A percentile compares a stretch with the other conserved stretches of the same genome.
These are phyloP conservation scores for Heterohyrax brucei DNA, from an alignment of 2,797 vertebrate species.

Conservation along the genomic window DNA sequence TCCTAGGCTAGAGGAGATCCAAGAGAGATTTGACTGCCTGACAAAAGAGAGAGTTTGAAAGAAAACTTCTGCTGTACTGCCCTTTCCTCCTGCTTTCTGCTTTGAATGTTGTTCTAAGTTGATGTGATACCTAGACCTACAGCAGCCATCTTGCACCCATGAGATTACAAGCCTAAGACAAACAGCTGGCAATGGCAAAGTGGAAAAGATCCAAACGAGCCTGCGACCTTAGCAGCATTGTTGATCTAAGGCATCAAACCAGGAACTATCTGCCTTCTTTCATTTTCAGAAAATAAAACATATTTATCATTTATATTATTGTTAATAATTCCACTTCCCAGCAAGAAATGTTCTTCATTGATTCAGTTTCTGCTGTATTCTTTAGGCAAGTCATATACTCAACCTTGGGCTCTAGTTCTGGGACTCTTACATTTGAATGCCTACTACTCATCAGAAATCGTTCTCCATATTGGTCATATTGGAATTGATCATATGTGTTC, in stretches of 20 bases:
- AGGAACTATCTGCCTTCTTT: slow-evolving; percentile 14
- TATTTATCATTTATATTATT: slow-evolving; percentile 22
- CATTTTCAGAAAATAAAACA: slow-evolving; percentile 55
- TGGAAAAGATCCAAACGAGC: slow-evolving; percentile 11
- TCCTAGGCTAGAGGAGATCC: neutral
- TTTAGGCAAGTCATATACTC: neutral
- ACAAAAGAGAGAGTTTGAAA: slow-evolving; percentile 24
- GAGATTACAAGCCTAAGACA: slow-evolving; percentile 43
- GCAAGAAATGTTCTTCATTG: slow-evolving; percentile 33
- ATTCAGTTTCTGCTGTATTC: slow-evolving; percentile 44
- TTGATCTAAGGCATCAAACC: slow-evolving; percentile 7
- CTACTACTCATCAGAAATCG: slow-evolving; percentile 2
- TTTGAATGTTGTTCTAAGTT: slow-evolving; percentile 6
- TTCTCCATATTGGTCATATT: slow-evolving; percentile 3
- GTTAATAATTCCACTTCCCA: slow-evolving; percentile 47
- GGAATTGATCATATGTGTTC: neutral
- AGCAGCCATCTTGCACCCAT: neutral
- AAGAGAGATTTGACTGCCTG: slow-evolving; percentile 46
- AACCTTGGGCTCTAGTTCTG: neutral
- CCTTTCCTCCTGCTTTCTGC: neutral
- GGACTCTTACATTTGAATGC: slow-evolving; percentile 17
- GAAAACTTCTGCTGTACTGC: too few species aligned
- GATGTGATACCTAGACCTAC: neutral
- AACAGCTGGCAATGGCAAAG: slow-evolving; percentile 44
- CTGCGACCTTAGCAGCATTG: slow-evolving; percentile 3